Conservation (phyloP, 2,113 vertebrate genomes). For the Callaeas wilsoni region DNA sequence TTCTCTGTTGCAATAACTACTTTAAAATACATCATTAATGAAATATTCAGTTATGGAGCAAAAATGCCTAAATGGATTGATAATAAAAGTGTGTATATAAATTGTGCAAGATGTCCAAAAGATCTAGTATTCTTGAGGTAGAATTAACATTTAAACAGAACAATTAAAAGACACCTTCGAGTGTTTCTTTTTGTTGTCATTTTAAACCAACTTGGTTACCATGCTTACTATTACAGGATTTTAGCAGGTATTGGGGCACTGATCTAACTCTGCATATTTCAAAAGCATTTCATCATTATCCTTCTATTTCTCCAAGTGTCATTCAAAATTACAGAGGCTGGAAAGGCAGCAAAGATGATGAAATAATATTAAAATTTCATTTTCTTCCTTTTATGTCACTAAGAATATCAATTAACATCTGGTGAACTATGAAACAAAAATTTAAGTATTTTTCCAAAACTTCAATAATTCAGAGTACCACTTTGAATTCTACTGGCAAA, state of each 20-base stretch:
- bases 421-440: background rate
- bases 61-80: background rate
- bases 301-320: background rate
- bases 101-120: background rate
- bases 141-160: background rate
- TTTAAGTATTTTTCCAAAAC: background rate
- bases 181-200: background rate
- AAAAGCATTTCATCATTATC: background rate
- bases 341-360: background rate
- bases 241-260: background rate
- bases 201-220: background rate
- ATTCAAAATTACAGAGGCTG: background rate
- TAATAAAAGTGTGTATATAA: background rate
- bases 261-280: background rate
- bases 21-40: background rate
- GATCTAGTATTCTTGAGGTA: background rate
- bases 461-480: background rate
- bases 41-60: background rate
- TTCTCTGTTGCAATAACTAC: background rate
- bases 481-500: background rate
- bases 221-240: background rate
- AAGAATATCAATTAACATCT: background rate
- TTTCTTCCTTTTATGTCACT: background rate
- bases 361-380: background rate
- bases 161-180: fast-evolving